phyloP scores from a whole-genome alignment of 2,113 vertebrate species.

The Oceanites oceanicus region DNA sequence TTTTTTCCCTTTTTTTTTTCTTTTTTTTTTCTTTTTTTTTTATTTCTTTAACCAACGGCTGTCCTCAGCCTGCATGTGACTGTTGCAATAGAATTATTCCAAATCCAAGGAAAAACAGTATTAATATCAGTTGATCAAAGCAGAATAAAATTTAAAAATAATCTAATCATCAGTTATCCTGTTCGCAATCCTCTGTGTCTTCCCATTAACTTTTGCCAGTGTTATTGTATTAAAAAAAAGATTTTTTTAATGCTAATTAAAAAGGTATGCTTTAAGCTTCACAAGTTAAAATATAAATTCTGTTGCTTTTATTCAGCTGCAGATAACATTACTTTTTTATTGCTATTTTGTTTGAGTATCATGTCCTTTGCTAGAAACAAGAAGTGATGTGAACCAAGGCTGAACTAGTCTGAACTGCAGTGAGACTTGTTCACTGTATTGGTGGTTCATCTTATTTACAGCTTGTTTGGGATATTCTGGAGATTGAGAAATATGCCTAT shows the following conservation, averaged over 20 bases:
- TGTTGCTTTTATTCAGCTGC: constrained; percentile 73
- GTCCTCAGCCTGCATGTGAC: constrained; percentile 79
- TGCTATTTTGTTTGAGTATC: constrained; percentile 71
- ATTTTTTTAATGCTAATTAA: constrained; percentile 74
- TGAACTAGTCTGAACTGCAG: constrained; percentile 70
- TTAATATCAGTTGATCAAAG: constrained; percentile 78
- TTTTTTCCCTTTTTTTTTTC: not conserved
- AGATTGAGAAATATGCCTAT: constrained; percentile 66
- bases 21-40: not conserved
- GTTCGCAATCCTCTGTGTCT: constrained; percentile 72
- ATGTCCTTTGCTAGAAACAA: constrained; percentile 73
- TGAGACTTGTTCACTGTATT: constrained; percentile 58
- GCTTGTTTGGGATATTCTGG: constrained; percentile 64
- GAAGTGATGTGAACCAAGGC: constrained; percentile 69
- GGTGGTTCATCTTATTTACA: constrained; percentile 65
- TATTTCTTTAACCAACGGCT: constrained; percentile 54
- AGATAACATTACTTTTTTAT: constrained; percentile 71
- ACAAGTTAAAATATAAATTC: constrained; percentile 72
- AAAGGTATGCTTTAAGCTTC: constrained; percentile 78
- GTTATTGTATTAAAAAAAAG: constrained; percentile 71
- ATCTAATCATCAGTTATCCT: constrained; percentile 67
- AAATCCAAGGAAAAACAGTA: constrained; percentile 77
- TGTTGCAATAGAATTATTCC: constrained; percentile 75
- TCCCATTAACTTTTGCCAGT: constrained; percentile 81
- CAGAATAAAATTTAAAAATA: constrained; percentile 64